Conservation (phyloP, 2,113 vertebrate species). For the Lepus americanus region DNA sequence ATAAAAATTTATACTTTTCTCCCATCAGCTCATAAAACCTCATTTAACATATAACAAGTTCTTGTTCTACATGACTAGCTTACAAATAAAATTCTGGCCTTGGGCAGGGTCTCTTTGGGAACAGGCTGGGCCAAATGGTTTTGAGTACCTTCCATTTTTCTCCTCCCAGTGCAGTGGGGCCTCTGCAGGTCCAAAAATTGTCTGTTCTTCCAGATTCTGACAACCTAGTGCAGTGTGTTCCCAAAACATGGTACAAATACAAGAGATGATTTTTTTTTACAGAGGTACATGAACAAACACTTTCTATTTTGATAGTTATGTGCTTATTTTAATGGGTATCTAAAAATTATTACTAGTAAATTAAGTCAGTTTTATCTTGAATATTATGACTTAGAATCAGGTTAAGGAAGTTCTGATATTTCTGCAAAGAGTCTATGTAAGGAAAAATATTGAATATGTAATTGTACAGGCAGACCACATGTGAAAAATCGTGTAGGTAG, state of each 20-base stretch:
- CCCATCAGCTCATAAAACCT: constrained; percentile 60
- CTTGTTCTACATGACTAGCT: constrained; percentile 40
- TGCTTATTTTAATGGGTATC: constrained; percentile 55
- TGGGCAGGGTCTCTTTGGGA: constrained; percentile 42
- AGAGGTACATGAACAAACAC: not conserved
- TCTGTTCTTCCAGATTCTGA: constrained; percentile 45
- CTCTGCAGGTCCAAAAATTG: not conserved
- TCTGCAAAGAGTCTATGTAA: constrained; percentile 32
- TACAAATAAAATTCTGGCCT: constrained; percentile 59
- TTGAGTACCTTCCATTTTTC: not conserved
- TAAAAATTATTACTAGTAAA: constrained; percentile 61
- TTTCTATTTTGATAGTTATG: constrained; percentile 61
- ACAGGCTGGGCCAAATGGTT: not conserved
- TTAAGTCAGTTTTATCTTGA: constrained; percentile 63
- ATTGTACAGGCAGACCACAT: not conserved
- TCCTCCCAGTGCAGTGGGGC: not conserved
- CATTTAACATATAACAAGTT: constrained; percentile 57
- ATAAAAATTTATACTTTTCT: constrained; percentile 63
- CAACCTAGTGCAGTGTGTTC: constrained; percentile 60
- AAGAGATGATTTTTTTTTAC: not conserved
- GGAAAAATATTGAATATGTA: not conserved
- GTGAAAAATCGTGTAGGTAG: not conserved
- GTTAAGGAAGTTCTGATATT: not conserved
- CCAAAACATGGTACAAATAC: not conserved
- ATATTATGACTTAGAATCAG: constrained; percentile 38